phyloP scores from a whole-genome alignment of 2,113 vertebrate species.

The Struthidea cinerea region DNA sequence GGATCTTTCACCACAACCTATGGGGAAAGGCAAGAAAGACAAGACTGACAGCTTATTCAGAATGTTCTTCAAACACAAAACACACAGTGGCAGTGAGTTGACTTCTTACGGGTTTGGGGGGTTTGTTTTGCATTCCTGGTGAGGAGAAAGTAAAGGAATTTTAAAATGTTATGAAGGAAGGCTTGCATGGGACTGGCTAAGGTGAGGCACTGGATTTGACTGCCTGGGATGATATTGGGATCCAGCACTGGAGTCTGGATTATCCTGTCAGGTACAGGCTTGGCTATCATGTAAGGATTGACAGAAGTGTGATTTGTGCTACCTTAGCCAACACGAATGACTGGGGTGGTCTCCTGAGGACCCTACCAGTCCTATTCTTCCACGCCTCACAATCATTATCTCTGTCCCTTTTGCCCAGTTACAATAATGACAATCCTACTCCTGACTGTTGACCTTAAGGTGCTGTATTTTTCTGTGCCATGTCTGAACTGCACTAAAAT shows the following conservation, averaged over 20 bases:
- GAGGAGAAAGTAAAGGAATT: neutral
- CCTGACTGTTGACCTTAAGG: neutral
- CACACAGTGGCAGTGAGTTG: neutral
- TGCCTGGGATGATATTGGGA: neutral
- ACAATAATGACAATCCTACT: neutral
- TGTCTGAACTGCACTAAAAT: neutral
- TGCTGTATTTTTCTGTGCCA: neutral
- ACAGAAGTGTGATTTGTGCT: neutral
- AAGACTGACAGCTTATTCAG: neutral
- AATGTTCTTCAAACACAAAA: neutral
- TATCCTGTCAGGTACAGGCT: neutral
- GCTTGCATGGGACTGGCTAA: neutral
- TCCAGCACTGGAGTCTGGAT: neutral
- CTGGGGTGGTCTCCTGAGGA: neutral
- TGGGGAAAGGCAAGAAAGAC: neutral
- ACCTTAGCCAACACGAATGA: neutral
- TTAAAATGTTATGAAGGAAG: neutral
- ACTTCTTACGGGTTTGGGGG: fast-evolving
- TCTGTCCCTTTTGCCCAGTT: neutral
- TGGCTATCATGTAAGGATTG: neutral
- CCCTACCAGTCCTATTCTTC: neutral
- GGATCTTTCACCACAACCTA: neutral
- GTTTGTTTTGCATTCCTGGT: neutral
- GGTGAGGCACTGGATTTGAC: neutral
- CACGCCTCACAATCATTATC: neutral